Evolutionary conservation across 2,797 vertebrate genomes (phyloP).

Genomic region (Chelonia mydas): DNA sequence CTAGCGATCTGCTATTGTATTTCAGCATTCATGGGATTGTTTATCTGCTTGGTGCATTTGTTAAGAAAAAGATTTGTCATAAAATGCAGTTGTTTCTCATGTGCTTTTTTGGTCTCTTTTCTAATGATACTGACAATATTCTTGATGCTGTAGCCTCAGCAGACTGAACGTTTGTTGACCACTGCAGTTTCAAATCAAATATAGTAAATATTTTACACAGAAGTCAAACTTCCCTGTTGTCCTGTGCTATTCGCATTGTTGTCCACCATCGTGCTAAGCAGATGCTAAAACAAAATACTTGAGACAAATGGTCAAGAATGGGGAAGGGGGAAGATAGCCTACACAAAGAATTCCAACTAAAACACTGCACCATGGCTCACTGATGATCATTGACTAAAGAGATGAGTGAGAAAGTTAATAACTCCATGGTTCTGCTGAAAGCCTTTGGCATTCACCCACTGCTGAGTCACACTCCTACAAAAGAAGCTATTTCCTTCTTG

Average conservation of each 20-base stretch:
- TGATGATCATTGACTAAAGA: neutral
- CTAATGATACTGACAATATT: no score
- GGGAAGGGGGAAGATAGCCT: neutral
- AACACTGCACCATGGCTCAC: neutral
- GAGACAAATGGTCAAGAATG: neutral
- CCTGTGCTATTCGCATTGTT: neutral
- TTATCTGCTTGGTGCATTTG: no score
- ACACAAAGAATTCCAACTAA: constrained; percentile 10
- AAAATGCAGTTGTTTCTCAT: no score
- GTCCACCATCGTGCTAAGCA: neutral
- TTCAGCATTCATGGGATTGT: no score
- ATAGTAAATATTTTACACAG: neutral
- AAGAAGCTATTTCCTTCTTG: constrained; percentile 57
- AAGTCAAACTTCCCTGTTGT: neutral
- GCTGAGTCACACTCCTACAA: constrained; percentile 64
- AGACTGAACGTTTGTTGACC: no score
- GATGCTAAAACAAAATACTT: neutral
- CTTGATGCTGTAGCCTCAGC: no score
- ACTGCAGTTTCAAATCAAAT: neutral
- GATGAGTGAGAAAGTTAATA: constrained; percentile 36
- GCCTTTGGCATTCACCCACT: neutral
- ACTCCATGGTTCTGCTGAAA: constrained; percentile 25
- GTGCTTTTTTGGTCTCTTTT: no score
- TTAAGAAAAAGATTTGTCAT: no score
- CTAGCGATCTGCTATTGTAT: no score